Conservation (phyloP, 1,140 invertebrate species). For the Diploscapter pachys region DNA sequence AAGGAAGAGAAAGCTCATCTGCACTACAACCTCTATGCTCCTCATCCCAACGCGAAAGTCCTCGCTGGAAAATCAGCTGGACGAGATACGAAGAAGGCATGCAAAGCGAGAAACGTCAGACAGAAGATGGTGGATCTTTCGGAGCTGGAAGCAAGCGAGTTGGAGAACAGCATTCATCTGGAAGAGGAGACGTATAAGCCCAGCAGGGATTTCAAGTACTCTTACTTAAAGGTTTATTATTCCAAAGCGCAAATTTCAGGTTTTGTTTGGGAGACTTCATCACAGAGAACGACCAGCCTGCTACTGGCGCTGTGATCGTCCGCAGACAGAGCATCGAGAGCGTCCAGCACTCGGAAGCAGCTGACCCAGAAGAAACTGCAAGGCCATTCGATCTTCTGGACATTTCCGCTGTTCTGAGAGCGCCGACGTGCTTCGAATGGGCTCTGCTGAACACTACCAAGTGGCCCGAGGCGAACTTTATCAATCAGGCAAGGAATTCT, state of each 20-base stretch:
- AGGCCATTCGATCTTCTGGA: conserved; percentile 22
- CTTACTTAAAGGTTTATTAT: no score
- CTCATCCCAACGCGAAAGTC: not conserved
- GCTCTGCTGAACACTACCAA: not conserved
- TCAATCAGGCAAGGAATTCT: not conserved
- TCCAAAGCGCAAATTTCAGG: not conserved
- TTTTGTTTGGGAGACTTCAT: conserved; percentile 32
- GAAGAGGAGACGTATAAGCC: conserved; percentile 23
- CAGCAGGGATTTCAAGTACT: conserved; percentile 6
- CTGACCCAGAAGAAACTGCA: not conserved
- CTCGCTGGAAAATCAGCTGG: not conserved
- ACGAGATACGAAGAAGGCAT: conserved; percentile 2
- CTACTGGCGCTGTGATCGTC: conserved; percentile 13
- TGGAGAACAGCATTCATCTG: conserved; percentile 20
- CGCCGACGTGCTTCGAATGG: conserved; percentile 22
- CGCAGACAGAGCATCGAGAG: conserved; percentile 24
- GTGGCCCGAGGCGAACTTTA: conserved; percentile 9
- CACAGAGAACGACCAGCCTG: not conserved
- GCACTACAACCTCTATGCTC: conserved; percentile 3
- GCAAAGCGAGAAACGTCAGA: no score
- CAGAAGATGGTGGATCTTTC: conserved; percentile 20
- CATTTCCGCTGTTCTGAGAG: conserved; percentile 22
- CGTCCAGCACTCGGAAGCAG: conserved; percentile 9
- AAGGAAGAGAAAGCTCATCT: conserved; percentile 2
- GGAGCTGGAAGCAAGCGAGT: conserved; percentile 20